These are phyloP conservation scores for Reticulitermes lucifugus DNA, from an alignment of 2,888 invertebrate genomes.

Conservation along the genomic window DNA sequence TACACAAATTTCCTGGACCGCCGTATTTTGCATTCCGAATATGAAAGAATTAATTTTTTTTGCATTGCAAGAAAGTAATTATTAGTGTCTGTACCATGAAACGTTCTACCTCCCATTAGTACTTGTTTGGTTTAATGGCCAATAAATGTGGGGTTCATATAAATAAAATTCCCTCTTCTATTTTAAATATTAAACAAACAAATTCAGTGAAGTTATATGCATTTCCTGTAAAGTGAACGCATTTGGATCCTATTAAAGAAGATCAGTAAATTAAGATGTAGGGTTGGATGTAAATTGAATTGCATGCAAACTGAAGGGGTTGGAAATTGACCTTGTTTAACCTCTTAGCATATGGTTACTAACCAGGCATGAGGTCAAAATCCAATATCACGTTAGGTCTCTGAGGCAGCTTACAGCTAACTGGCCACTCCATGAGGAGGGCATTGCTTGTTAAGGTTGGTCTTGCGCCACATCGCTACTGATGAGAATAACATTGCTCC, in stretches of 20 bases:
- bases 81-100: no score
- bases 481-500: constrained; percentile 23
- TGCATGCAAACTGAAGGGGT: not conserved
- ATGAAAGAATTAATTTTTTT: no score
- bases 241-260: constrained; percentile 14
- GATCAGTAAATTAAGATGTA: constrained; percentile 26
- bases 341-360: constrained; percentile 29
- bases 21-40: no score
- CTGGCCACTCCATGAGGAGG: constrained; percentile 1
- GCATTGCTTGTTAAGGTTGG: not conserved
- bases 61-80: no score
- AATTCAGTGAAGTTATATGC: no score
- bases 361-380: constrained; percentile 25
- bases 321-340: constrained; percentile 24
- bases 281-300: constrained; percentile 28
- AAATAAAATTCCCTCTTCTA: no score
- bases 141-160: no score
- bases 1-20: no score
- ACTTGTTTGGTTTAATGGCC: no score
- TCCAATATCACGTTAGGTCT: constrained; percentile 23
- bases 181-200: no score
- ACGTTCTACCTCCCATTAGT: no score
- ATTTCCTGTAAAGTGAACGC: no score
- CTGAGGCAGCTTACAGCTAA: not conserved
- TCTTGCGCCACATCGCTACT: not conserved